Evolutionary conservation across 2,113 vertebrate species (phyloP).

Genomic region (Irena cyanogastra): DNA sequence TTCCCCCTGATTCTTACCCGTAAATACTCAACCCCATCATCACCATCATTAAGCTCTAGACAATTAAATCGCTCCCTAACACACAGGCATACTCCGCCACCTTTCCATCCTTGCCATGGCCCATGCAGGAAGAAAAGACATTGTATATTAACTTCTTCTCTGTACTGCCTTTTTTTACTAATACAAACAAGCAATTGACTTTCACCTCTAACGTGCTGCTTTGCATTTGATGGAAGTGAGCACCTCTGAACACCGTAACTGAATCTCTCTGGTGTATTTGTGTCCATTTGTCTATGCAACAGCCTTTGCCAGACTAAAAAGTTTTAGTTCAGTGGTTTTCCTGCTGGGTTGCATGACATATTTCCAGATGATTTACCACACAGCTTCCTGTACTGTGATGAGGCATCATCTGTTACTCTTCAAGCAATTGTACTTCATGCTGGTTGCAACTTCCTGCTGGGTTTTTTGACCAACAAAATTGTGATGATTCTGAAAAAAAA

Average conservation of each 20-base stretch:
- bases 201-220: background rate
- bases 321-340: background rate
- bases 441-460: background rate
- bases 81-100: background rate
- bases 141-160: background rate
- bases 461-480: background rate
- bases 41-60: background rate
- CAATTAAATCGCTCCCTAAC: background rate
- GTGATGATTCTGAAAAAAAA: background rate
- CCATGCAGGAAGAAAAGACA: background rate
- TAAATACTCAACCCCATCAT: background rate
- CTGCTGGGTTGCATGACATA: background rate
- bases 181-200: background rate
- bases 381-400: background rate
- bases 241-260: background rate
- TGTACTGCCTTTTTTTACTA: background rate
- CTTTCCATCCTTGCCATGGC: background rate
- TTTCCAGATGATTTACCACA: conserved; percentile 22
- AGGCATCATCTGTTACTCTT: conserved; percentile 27
- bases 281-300: background rate
- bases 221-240: background rate
- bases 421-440: conserved; percentile 13
- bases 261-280: background rate
- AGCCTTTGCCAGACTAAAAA: background rate
- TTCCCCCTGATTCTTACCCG: background rate